Evolutionary conservation across 2,113 vertebrate genomes (phyloP).

Genomic region (Morone chrysops): DNA sequence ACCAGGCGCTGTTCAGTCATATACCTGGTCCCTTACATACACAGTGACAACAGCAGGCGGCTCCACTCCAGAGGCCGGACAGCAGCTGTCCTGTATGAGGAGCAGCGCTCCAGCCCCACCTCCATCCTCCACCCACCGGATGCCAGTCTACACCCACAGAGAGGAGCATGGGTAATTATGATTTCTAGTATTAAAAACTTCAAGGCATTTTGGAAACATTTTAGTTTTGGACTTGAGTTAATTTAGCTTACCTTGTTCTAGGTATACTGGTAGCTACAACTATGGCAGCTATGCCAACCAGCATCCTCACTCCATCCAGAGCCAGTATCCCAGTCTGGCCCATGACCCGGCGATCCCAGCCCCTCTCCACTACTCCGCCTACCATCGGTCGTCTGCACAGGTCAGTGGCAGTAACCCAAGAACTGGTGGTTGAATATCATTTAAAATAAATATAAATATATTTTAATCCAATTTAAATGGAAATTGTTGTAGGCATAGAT

Average conservation of each 20-base stretch:
- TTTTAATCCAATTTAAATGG: neutral
- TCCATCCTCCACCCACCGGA: conserved; percentile 90
- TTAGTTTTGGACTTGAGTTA: neutral
- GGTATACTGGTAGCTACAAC: conserved; percentile 97
- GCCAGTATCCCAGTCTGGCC: conserved; percentile 93
- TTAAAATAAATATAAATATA: neutral
- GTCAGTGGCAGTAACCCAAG: conserved; percentile 79
- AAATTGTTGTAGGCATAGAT: neutral
- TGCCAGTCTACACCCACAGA: conserved; percentile 95
- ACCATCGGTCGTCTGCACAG: conserved; percentile 95
- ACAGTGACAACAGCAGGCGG: conserved; percentile 97
- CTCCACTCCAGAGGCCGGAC: conserved; percentile 89
- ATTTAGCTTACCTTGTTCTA: conserved; percentile 63
- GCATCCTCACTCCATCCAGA: conserved; percentile 95
- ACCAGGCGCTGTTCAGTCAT: conserved; percentile 98
- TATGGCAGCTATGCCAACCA: conserved; percentile 97
- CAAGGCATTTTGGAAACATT: neutral
- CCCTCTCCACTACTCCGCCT: conserved; percentile 95
- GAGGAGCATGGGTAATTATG: conserved; percentile 93
- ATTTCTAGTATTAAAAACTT: neutral
- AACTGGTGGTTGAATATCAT: neutral
- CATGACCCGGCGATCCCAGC: conserved; percentile 92
- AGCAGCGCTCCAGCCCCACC: conserved; percentile 88
- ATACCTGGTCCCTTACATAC: conserved; percentile 99
- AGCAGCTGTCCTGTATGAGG: conserved; percentile 96